Percentiles rank a stretch among this genome's conserved stretches.
phyloP scores from a whole-genome alignment of 1,140 invertebrate species.

The Maconellicoccus hirsutus region DNA sequence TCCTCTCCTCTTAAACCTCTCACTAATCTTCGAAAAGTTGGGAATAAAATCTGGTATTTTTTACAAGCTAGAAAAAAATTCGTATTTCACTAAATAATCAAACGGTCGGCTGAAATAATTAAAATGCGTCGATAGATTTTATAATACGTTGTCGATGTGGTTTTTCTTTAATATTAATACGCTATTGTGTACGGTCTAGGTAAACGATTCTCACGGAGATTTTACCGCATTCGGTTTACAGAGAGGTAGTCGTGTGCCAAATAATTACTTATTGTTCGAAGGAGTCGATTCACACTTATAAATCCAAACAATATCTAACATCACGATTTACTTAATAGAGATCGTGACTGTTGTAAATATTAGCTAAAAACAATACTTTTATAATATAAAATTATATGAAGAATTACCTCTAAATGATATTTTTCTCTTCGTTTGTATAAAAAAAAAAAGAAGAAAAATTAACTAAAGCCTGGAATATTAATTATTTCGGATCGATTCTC shows the following conservation, averaged over 20 bases:
- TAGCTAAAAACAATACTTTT: constrained; percentile 16
- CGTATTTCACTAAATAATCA: no score
- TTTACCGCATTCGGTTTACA: not conserved
- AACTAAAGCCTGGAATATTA: not conserved
- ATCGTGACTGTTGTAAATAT: constrained; percentile 20
- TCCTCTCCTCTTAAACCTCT: no score
- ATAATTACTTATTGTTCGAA: constrained; percentile 20
- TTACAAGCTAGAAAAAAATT: no score
- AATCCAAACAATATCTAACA: not conserved
- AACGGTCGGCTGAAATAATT: not conserved
- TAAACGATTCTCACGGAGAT: constrained; percentile 12
- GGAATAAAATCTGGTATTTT: no score
- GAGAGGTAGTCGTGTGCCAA: constrained; percentile 13
- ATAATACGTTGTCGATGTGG: not conserved
- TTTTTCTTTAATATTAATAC: not conserved
- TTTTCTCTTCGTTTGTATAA: not conserved
- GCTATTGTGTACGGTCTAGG: not conserved
- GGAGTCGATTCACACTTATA: constrained; percentile 12
- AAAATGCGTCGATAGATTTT: not conserved
- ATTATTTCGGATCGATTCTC: not conserved
- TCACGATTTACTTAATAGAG: constrained; percentile 13
- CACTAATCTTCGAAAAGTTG: no score
- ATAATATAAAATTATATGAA: not conserved
- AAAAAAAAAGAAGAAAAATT: not conserved
- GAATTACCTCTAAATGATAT: not conserved